Evolutionary conservation across 1,140 invertebrate species (phyloP).

Genomic region (Papilio dardanus): DNA sequence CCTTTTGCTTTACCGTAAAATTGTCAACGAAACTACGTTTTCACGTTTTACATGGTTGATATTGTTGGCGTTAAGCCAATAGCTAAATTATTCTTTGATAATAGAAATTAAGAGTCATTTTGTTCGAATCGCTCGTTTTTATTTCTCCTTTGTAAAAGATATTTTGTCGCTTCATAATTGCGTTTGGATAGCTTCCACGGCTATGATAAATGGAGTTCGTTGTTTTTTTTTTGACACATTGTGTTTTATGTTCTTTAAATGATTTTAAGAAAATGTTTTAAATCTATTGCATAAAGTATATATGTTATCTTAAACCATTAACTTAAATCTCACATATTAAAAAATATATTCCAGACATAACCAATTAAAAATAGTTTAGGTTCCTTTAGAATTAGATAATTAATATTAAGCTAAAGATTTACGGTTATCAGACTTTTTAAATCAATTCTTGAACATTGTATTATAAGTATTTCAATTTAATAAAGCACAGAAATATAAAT

Average conservation of each 20-base stretch:
- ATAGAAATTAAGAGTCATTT: conserved; percentile 23
- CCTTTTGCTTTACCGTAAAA: conserved; percentile 12
- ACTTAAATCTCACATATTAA: too few relatives aligned
- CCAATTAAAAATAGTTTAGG: too few relatives aligned
- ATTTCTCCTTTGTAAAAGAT: neutral
- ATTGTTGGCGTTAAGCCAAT: conserved; percentile 3
- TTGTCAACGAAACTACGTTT: conserved; percentile 19
- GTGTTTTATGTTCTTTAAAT: conserved; percentile 3
- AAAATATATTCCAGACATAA: too few relatives aligned
- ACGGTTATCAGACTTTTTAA: too few relatives aligned
- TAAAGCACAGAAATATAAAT: too few relatives aligned
- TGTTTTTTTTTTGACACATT: neutral
- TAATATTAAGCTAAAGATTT: too few relatives aligned
- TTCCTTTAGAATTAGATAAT: too few relatives aligned
- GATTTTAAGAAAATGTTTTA: neutral
- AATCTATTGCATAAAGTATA: too few relatives aligned
- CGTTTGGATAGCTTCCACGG: conserved; percentile 16
- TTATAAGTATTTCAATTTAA: too few relatives aligned
- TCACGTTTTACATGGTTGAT: neutral
- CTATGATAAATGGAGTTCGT: neutral
- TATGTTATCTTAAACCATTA: too few relatives aligned
- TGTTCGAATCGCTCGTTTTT: neutral
- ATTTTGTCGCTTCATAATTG: conserved; percentile 14
- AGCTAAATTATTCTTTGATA: conserved; percentile 23
- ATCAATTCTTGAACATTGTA: too few relatives aligned